Evolutionary conservation across 2,888 invertebrate species (phyloP).

Genomic region (Troides oblongomaculatus): DNA sequence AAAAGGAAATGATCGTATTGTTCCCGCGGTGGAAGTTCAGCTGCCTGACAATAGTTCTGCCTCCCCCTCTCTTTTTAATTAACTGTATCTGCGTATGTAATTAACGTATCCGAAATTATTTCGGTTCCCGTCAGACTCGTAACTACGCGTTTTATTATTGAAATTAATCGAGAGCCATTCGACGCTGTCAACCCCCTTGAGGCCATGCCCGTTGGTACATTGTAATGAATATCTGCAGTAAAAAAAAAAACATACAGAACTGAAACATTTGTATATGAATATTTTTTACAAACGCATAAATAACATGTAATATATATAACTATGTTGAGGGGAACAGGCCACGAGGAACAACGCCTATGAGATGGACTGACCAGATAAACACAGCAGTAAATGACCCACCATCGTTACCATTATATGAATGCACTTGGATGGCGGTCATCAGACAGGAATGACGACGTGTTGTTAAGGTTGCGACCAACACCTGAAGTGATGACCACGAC

Average conservation of each 20-base stretch:
- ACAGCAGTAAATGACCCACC: no score
- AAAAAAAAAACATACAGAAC: neutral
- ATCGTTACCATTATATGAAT: no score
- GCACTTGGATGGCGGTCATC: no score
- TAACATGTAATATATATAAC: no score
- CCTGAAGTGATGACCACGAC: no score
- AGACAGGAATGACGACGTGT: no score
- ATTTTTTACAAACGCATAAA: no score
- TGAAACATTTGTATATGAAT: no score
- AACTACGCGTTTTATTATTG: constrained; percentile 20
- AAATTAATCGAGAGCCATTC: constrained; percentile 18
- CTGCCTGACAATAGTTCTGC: neutral
- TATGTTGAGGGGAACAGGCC: no score
- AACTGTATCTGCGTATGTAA: constrained; percentile 6
- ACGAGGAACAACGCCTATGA: no score
- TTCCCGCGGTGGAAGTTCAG: neutral
- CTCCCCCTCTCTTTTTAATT: constrained; percentile 11
- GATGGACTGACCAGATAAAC: no score
- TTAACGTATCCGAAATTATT: constrained; percentile 14
- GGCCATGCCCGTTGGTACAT: constrained; percentile 14
- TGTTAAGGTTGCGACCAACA: no score
- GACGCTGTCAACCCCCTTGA: constrained; percentile 11
- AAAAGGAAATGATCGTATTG: neutral
- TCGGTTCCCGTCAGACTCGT: constrained; percentile 10
- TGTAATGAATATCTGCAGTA: constrained; percentile 12